A percentile compares a stretch with the other conserved stretches of the same genome.
Conservation (phyloP, 2,888 invertebrate genomes). For the Barypeithes pellucidus region DNA sequence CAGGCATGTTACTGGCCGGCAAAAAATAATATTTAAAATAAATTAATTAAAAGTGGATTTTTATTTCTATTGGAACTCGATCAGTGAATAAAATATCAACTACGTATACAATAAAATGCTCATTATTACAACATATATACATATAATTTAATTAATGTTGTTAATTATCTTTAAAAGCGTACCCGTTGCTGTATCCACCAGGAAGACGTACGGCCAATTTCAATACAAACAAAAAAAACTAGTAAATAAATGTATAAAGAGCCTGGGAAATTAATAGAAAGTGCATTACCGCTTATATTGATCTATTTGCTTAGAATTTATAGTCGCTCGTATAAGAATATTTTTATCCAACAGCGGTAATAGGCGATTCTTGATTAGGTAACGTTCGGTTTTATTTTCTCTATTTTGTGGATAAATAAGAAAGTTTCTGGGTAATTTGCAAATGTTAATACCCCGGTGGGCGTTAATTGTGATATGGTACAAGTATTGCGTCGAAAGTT, state of each 20-base stretch:
- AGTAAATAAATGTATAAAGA: slow-evolving; percentile 27
- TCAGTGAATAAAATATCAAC: too few species aligned
- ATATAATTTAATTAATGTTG: background rate
- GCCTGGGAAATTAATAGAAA: slow-evolving; percentile 35
- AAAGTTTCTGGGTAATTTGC: slow-evolving; percentile 1
- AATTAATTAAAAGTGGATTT: too few species aligned
- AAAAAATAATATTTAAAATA: too few species aligned
- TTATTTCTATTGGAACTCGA: too few species aligned
- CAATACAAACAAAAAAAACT: slow-evolving; percentile 5
- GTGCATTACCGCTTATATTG: slow-evolving; percentile 30
- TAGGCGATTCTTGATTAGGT: slow-evolving; percentile 5
- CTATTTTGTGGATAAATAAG: slow-evolving; percentile 9
- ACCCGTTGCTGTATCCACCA: background rate
- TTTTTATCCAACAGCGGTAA: slow-evolving; percentile 10
- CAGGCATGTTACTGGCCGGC: too few species aligned
- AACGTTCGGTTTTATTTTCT: slow-evolving; percentile 5
- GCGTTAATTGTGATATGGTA: background rate
- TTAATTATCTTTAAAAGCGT: background rate
- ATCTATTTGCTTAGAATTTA: slow-evolving; percentile 32
- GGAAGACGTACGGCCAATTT: slow-evolving; percentile 18
- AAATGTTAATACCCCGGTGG: slow-evolving; percentile 4
- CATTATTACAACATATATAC: too few species aligned
- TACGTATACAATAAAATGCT: too few species aligned
- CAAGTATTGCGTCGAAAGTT: background rate
- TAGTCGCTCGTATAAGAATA: slow-evolving; percentile 28